These are phyloP conservation scores for Heterohyrax brucei DNA, from an alignment of 2,797 vertebrate species.

Conservation along the genomic window DNA sequence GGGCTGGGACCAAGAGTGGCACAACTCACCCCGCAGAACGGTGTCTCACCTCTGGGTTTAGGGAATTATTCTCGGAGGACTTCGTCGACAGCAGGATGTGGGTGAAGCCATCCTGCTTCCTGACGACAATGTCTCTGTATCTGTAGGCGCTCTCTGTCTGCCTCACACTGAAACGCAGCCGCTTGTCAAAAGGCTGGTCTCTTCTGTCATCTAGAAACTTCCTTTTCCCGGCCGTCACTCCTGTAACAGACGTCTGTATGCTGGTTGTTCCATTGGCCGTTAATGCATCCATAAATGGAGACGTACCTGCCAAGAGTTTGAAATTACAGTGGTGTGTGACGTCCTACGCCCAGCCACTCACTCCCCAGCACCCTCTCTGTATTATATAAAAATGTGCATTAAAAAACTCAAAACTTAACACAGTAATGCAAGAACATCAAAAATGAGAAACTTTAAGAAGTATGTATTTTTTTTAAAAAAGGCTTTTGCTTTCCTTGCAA, in stretches of 20 bases:
- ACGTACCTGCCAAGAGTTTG: constrained; percentile 91
- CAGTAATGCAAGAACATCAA: neutral
- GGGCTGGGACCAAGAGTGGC: neutral
- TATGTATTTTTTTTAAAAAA: neutral
- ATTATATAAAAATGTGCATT: neutral
- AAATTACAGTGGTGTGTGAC: constrained; percentile 77
- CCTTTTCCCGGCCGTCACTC: constrained; percentile 93
- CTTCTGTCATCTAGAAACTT: constrained; percentile 95
- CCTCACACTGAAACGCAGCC: constrained; percentile 97
- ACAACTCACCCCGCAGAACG: neutral
- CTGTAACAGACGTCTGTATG: constrained; percentile 92
- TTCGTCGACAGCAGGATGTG: constrained; percentile 99
- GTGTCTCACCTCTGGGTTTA: constrained; percentile 96
- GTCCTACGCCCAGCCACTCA: neutral
- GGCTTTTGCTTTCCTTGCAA: neutral
- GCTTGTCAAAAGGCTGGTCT: constrained; percentile 96
- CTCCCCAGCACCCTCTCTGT: neutral
- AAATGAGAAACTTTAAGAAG: neutral
- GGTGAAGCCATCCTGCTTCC: constrained; percentile 98
- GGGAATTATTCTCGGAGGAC: constrained; percentile 97
- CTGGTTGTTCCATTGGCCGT: constrained; percentile 93
- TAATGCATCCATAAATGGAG: constrained; percentile 93
- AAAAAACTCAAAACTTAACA: neutral
- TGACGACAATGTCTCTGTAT: constrained; percentile 98
- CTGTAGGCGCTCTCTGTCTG: constrained; percentile 98